These are phyloP conservation scores for Oscheius sp. DNA, from an alignment of 2,888 invertebrate species.

Conservation along the genomic window DNA sequence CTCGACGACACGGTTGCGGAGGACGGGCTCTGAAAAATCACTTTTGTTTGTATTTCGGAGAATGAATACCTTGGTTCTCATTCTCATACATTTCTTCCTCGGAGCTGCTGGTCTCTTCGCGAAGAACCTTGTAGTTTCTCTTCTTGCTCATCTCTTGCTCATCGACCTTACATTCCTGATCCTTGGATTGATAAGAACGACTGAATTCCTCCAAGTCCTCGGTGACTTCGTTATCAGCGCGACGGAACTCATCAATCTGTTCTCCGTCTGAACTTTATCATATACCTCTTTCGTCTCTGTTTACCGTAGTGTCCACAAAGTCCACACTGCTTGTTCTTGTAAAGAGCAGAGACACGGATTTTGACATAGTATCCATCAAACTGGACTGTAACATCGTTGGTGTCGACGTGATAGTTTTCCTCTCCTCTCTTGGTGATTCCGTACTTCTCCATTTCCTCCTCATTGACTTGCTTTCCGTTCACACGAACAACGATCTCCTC, in stretches of 20 bases:
- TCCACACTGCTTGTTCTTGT: conserved; percentile 62
- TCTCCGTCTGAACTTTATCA: no score
- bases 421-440: conserved; percentile 19
- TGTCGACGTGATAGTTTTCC: conserved; percentile 34
- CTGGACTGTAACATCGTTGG: conserved; percentile 40
- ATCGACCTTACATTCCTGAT: conserved; percentile 45
- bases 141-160: conserved; percentile 39
- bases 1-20: conserved; percentile 57
- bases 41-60: neutral
- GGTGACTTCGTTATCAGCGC: conserved; percentile 36
- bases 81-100: conserved; percentile 14
- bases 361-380: conserved; percentile 62
- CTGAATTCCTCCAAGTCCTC: conserved; percentile 56
- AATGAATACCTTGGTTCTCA: neutral
- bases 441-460: conserved; percentile 37
- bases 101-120: conserved; percentile 35
- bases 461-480: conserved; percentile 51
- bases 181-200: conserved; percentile 57
- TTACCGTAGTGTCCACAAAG: conserved; percentile 69
- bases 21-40: conserved; percentile 39
- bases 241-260: conserved; percentile 36
- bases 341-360: conserved; percentile 55
- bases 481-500: conserved; percentile 39
- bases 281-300: no score
- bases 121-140: conserved; percentile 42